Evolutionary conservation across 2,113 vertebrate genomes (phyloP).

Genomic region (Odocoileus virginianus): DNA sequence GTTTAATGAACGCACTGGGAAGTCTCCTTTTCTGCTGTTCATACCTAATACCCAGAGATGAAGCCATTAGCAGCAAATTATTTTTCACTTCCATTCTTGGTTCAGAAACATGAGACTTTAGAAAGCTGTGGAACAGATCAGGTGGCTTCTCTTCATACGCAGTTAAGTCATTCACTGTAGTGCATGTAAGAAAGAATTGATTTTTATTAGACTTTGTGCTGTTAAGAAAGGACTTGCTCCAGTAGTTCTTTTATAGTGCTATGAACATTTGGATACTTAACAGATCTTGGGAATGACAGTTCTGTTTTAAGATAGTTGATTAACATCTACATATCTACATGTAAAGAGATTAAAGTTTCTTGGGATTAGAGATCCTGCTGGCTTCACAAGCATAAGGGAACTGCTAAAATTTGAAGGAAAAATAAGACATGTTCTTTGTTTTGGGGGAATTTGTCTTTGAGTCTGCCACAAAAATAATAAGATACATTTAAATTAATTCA

Average conservation of each 20-base stretch:
- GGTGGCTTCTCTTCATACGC: background rate
- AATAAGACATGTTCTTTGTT: background rate
- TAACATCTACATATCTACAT: background rate
- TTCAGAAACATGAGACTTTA: background rate
- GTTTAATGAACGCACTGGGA: background rate
- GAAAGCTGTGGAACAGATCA: background rate
- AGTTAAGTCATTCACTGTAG: background rate
- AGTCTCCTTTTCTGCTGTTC: background rate
- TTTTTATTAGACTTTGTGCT: conserved; percentile 11
- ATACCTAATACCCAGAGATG: background rate
- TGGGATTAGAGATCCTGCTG: background rate
- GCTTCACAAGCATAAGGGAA: background rate
- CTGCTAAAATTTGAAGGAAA: conserved; percentile 22
- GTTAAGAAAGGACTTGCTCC: background rate
- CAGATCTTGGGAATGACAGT: background rate
- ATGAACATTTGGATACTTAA: background rate
- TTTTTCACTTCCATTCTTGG: background rate
- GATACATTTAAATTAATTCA: conserved; percentile 33
- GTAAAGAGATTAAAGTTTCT: background rate
- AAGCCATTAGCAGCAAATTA: background rate
- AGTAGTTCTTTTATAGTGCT: background rate
- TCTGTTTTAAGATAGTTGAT: conserved; percentile 33
- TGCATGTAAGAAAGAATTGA: background rate
- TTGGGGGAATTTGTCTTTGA: conserved; percentile 30
- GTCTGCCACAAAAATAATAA: background rate